Base-by-base conservation (phyloP, 2,113 vertebrate genomes). In the Antigone vipio region DNA sequence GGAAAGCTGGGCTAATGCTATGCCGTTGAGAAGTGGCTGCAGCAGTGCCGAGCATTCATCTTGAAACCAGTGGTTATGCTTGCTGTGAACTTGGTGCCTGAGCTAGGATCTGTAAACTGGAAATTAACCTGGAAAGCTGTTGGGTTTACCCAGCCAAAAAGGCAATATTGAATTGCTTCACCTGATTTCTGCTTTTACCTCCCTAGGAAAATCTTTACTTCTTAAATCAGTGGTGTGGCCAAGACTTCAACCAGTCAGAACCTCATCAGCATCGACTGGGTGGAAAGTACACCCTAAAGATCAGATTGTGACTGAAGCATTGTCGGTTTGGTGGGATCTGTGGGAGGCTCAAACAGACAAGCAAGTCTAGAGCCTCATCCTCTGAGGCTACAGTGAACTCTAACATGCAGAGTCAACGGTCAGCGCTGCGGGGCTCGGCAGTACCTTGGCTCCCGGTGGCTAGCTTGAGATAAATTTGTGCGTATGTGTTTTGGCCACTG, bases 341-440 rank as follows among this genome's bases (percentile, higher is more conserved):
- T 49, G 56, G 9, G 44, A 79, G 34, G 11, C 16, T 75, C 19
- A 55, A 72, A 56, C 13, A 80, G 58, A 29, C 11, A 45, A 76
- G 4, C 11, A 91, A 17, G 7, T 42, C 34, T 55, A 59, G 71
- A 55, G n/a, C 18, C 17, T 45, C 60, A 35, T 49, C 10, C 49
- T 77, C 6, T 4, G 9, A 11, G 20, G 20, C 32, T 74, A 15
- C 21, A n/a, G 23, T 66, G 67, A 82, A 11, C 44, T 62, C 55
- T 60, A 68, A 27, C 9, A 7, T 10, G 20, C 12, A 45, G 42
- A 77, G n/a, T 29, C 29, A 27, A 9, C 13, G 29, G 52, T 34
- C 5, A 26, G 7, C 60, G 49, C 44, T 24, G 35, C 0, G 3
- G 66, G 18, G 23, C n/a, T 85, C 1, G 0, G 40, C 22, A 23